Conservation (phyloP, 2,113 vertebrate species). For the Notothenia coriiceps region DNA sequence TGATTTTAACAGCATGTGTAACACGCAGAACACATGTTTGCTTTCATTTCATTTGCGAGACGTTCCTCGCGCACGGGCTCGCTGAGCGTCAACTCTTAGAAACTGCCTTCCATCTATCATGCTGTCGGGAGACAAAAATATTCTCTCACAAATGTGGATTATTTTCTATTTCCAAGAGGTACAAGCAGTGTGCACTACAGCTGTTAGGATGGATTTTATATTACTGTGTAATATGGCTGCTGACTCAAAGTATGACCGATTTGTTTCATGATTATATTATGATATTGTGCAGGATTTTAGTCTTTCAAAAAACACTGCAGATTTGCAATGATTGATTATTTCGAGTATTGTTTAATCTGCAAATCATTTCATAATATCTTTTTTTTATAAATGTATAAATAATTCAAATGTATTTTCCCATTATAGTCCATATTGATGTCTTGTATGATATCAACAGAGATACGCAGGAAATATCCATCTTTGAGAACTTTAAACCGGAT, state of each 20-base stretch:
- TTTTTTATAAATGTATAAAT: too few relatives aligned
- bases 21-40: slow-evolving; percentile 67
- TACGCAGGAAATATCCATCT: too few relatives aligned
- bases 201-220: slow-evolving; percentile 22
- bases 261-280: background rate
- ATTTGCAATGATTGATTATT: background rate
- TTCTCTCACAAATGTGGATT: slow-evolving; percentile 45
- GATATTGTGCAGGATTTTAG: background rate
- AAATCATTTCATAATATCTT: too few relatives aligned
- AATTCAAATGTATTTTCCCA: too few relatives aligned
- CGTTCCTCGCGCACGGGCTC: background rate
- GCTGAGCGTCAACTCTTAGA: slow-evolving; percentile 1
- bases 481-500: too few relatives aligned
- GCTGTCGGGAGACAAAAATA: slow-evolving; percentile 31
- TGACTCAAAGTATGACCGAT: background rate
- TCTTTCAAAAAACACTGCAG: background rate
- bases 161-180: slow-evolving; percentile 27
- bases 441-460: too few relatives aligned
- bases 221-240: slow-evolving; percentile 1
- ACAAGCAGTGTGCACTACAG: slow-evolving; percentile 1
- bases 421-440: too few relatives aligned
- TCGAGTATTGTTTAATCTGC: too few relatives aligned
- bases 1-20: slow-evolving; percentile 64
- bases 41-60: slow-evolving; percentile 46
- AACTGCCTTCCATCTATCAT: slow-evolving; percentile 24